Conservation (phyloP, 2,888 invertebrate species). For the Drosophila formosana region DNA sequence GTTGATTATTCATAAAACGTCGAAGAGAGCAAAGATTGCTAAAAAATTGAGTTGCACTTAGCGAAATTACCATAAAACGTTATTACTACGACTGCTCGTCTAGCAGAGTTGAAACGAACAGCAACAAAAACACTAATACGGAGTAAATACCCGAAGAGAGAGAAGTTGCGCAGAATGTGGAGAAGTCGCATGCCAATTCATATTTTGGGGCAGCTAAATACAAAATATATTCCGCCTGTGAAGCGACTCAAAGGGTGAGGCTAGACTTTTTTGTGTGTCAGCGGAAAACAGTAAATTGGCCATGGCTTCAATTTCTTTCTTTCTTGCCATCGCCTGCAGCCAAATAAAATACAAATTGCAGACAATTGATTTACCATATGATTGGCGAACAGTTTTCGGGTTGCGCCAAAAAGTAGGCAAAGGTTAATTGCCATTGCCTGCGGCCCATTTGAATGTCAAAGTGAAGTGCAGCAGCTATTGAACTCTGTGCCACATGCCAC, state of each 20-base stretch:
- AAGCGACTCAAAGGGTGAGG: background rate
- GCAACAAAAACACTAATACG: slow-evolving; percentile 12
- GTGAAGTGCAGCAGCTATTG: slow-evolving; percentile 52
- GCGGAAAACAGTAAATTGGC: slow-evolving; percentile 78
- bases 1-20: slow-evolving; percentile 68
- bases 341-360: slow-evolving; percentile 75
- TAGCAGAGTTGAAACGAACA: slow-evolving; percentile 11
- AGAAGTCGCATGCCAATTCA: slow-evolving; percentile 63
- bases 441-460: slow-evolving; percentile 68
- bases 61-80: slow-evolving; percentile 74
- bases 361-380: slow-evolving; percentile 78
- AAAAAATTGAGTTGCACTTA: slow-evolving; percentile 67
- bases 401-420: slow-evolving; percentile 67
- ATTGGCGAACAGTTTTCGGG: slow-evolving; percentile 51
- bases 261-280: slow-evolving; percentile 55
- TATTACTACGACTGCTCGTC: slow-evolving; percentile 51
- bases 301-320: slow-evolving; percentile 74
- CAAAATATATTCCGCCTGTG: slow-evolving; percentile 22
- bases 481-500: slow-evolving; percentile 22
- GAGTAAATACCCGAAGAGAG: slow-evolving; percentile 4
- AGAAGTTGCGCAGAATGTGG: slow-evolving; percentile 4
- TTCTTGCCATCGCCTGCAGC: slow-evolving; percentile 51
- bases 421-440: slow-evolving; percentile 66
- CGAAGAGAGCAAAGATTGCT: slow-evolving; percentile 32
- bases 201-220: slow-evolving; percentile 45